Base-by-base conservation (phyloP, 1,140 invertebrate genomes). In the Acromyrmex heyeri region DNA sequence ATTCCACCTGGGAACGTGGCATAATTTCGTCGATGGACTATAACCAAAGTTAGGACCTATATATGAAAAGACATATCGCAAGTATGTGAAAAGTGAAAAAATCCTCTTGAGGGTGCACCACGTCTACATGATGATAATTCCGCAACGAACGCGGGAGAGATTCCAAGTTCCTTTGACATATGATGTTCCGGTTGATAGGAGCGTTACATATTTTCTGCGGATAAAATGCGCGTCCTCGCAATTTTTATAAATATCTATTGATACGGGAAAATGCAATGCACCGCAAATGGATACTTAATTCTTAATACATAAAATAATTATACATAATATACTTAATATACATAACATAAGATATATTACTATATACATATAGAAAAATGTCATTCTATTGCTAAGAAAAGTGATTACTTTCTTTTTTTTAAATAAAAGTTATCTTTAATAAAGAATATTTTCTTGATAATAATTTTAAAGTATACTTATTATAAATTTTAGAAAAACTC, bases 31-130 rank as follows among this genome's bases (percentile, higher is more conserved):
- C 34, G 24, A 30, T 21, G 67, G 5, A 18, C 30, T 8, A 3
- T 12, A 16, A 6, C 10, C 16, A 10, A 72, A 30, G 77, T 67
- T 67, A 53, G 44, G 16, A 34, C 5, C 24, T 5, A 30, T 5
- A 21, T 21, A 30, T 38, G 67, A 48, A 55, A 82, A 73, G 79
- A 82, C 72, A 18, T 72, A 73, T 82, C 55, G 38, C 55, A 18
- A 18, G 3, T 10, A 61, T 73, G 55, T 59, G 55, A 48, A 61
- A 34, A 72, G 53, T 21, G 61, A 53, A 5, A 48, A 82, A 73
- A 38, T 69, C 50, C 48, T 14, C 38, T 73, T 38, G 53, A 79
- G 50, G 30, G 14, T 53, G 30, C 30, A 21, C 34, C 30, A 5
- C 38, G 21, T 38, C 48, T 21, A 16, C 55, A 14, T 55, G 64